Conservation (phyloP, 2,113 vertebrate genomes). For the Smithornis capensis region DNA sequence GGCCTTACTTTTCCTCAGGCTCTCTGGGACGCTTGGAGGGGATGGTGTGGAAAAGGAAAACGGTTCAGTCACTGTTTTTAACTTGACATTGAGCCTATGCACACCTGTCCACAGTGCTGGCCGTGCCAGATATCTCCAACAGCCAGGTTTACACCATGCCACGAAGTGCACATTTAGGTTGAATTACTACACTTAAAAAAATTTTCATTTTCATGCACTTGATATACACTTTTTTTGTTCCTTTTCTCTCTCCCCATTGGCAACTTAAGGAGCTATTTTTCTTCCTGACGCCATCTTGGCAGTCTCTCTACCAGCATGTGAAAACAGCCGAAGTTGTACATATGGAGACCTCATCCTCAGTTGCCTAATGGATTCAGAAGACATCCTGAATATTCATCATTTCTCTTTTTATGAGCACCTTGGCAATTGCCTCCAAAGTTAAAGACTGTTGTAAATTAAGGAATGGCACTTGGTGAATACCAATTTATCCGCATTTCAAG, state of each 20-base stretch:
- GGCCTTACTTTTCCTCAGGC: neutral
- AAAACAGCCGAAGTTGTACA: conserved; percentile 67
- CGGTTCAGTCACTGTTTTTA: neutral
- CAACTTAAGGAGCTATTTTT: conserved; percentile 54
- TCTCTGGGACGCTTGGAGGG: neutral
- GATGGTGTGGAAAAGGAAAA: conserved; percentile 4
- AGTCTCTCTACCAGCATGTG: conserved; percentile 58
- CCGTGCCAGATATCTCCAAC: neutral
- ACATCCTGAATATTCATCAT: conserved; percentile 86
- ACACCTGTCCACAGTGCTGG: conserved; percentile 17
- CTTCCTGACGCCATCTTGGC: conserved; percentile 75
- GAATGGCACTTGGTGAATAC: conserved; percentile 77
- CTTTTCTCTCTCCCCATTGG: conserved; percentile 50
- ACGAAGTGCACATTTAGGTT: neutral
- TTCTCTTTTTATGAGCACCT: conserved; percentile 83
- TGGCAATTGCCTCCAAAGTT: conserved; percentile 77
- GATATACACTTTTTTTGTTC: conserved; percentile 4
- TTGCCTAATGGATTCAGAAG: conserved; percentile 81
- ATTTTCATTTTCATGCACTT: conserved; percentile 68
- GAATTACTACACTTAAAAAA: conserved; percentile 46
- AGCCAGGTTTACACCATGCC: neutral
- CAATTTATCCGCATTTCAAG: conserved; percentile 75
- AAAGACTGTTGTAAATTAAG: conserved; percentile 81
- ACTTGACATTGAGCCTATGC: neutral
- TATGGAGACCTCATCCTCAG: conserved; percentile 81